A percentile compares a stretch with the other conserved stretches of the same genome.
Conservation (phyloP, 2,797 vertebrate species). For the Aulostomus chinensis region DNA sequence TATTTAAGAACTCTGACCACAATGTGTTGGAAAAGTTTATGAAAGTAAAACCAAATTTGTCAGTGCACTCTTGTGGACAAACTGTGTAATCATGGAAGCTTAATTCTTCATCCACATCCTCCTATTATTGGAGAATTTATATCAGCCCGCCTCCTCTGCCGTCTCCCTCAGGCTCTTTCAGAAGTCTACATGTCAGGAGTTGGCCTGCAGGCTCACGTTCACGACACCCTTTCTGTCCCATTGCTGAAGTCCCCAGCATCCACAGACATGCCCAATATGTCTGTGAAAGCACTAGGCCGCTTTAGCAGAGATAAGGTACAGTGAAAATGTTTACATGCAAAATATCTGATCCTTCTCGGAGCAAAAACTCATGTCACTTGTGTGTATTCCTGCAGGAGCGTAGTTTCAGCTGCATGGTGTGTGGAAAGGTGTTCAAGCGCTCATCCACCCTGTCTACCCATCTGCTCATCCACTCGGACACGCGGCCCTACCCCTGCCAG, state of each 20-base stretch:
- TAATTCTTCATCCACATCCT: neutral
- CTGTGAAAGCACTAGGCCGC: slow-evolving; percentile 37
- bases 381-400: slow-evolving; percentile 58
- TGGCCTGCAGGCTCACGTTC: slow-evolving; percentile 41
- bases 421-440: slow-evolving; percentile 77
- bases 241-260: slow-evolving; percentile 8
- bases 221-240: slow-evolving; percentile 34
- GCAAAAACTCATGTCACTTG: neutral
- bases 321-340: neutral
- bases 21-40: no score
- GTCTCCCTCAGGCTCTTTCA: slow-evolving; percentile 44
- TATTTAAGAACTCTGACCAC: no score
- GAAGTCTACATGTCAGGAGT: slow-evolving; percentile 50
- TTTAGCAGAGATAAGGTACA: slow-evolving; percentile 60
- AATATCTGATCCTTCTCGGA: neutral
- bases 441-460: slow-evolving; percentile 78
- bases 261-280: slow-evolving; percentile 11
- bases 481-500: slow-evolving; percentile 73
- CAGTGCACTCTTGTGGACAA: no score
- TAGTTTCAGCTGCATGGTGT: slow-evolving; percentile 71
- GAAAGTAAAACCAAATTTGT: no score
- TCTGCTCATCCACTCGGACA: slow-evolving; percentile 79
- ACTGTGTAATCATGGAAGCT: neutral
- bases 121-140: no score
- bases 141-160: no score